Percentiles rank a stretch among this genome's conserved stretches.
phyloP scores from a whole-genome alignment of 2,113 vertebrate genomes.

The Coptodon rendalli region DNA sequence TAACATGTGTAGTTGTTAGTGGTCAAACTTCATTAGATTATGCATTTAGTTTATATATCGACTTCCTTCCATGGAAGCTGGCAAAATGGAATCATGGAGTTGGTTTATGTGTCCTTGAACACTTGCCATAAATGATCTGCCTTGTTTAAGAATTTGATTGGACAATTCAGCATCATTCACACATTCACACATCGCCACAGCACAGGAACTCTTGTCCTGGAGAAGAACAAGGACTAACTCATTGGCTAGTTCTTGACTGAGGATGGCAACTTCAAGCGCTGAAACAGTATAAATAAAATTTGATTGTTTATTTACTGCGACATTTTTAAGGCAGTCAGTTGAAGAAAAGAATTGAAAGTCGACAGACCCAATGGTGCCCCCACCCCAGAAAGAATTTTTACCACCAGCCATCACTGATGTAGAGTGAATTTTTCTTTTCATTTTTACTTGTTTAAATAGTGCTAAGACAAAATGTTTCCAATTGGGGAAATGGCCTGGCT shows the following conservation, averaged over 20 bases:
- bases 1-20: neutral
- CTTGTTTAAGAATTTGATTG: neutral
- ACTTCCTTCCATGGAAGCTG: neutral
- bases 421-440: neutral
- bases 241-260: neutral
- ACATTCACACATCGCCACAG: neutral
- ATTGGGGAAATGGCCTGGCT: rapidly evolving
- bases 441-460: neutral
- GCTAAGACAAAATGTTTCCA: neutral
- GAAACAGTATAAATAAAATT: neutral
- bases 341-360: neutral
- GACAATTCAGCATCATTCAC: neutral
- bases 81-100: neutral
- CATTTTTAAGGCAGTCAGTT: neutral
- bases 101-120: neutral
- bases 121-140: neutral
- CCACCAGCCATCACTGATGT: neutral
- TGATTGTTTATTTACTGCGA: neutral
- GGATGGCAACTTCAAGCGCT: rapidly evolving
- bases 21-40: neutral
- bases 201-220: neutral
- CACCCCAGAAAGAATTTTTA: neutral
- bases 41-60: neutral
- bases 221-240: neutral
- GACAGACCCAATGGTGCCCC: neutral